A percentile compares a stretch with the other conserved stretches of the same genome.
Evolutionary conservation across 2,113 vertebrate genomes (phyloP).

Genomic region (Ancistrus triradiatus): DNA sequence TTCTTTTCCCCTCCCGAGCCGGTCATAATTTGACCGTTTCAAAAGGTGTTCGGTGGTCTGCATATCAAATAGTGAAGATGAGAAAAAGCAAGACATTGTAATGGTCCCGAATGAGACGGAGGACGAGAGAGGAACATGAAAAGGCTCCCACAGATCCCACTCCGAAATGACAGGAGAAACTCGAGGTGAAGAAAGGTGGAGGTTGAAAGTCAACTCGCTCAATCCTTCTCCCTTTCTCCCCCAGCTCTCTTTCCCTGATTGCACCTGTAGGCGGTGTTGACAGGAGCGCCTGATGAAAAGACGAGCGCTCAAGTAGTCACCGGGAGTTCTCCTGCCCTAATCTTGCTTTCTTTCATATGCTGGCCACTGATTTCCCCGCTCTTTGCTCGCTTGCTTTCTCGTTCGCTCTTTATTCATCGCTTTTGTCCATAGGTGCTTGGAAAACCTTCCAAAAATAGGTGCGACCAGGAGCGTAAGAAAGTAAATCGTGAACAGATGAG

Average conservation of each 20-base stretch:
- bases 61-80: constrained; percentile 46
- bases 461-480: no score
- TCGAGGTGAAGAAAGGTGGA: constrained; percentile 32
- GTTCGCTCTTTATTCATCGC: constrained; percentile 19
- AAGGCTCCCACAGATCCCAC: constrained; percentile 14
- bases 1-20: constrained; percentile 13
- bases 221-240: constrained; percentile 14
- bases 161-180: constrained; percentile 27
- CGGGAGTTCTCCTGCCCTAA: constrained; percentile 42
- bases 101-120: not conserved
- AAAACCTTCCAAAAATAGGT: no score
- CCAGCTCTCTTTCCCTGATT: constrained; percentile 32
- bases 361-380: constrained; percentile 31
- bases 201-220: constrained; percentile 33
- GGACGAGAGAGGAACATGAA: not conserved
- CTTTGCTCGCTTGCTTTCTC: constrained; percentile 11
- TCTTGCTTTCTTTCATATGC: constrained; percentile 33
- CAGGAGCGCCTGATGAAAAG: constrained; percentile 46
- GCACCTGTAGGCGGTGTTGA: constrained; percentile 43
- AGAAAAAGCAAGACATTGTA: constrained; percentile 28
- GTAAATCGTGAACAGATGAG: no score
- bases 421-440: constrained; percentile 21
- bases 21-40: constrained; percentile 37
- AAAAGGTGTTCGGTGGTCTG: constrained; percentile 33
- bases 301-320: constrained; percentile 40